Conservation (phyloP, 2,113 vertebrate species). For the Oncorhynchus kisutch region DNA sequence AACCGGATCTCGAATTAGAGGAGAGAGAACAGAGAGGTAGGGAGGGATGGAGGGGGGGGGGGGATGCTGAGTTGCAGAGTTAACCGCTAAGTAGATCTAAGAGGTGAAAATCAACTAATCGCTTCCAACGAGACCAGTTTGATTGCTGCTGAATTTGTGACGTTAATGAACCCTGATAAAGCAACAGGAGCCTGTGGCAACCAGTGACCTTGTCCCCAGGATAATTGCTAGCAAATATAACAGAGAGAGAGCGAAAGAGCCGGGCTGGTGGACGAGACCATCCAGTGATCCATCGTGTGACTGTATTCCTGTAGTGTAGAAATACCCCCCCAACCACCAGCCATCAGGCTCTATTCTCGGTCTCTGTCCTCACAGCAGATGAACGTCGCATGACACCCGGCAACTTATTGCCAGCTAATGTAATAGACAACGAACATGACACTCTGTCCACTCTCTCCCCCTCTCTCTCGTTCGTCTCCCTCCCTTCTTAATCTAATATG, state of each 20-base stretch:
- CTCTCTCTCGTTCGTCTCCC: background rate
- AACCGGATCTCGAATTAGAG: constrained; percentile 52
- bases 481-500: background rate
- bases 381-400: constrained; percentile 20
- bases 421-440: constrained; percentile 24
- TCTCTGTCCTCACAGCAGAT: background rate
- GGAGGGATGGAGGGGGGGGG: background rate
- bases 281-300: background rate
- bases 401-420: constrained; percentile 12
- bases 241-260: background rate
- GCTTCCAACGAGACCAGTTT: background rate
- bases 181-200: background rate
- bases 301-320: background rate
- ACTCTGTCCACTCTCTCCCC: constrained; percentile 1
- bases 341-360: background rate
- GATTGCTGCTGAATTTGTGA: constrained; percentile 16
- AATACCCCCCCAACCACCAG: background rate
- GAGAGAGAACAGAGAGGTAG: background rate
- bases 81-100: constrained; percentile 48
- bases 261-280: background rate
- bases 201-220: background rate
- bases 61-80: constrained; percentile 8
- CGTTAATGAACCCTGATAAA: constrained; percentile 21
- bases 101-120: constrained; percentile 38
- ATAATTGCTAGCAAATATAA: background rate